Percentiles rank a stretch among this genome's conserved stretches.
Evolutionary conservation across 2,113 vertebrate genomes (phyloP).

Genomic region (Elanus axillaris): DNA sequence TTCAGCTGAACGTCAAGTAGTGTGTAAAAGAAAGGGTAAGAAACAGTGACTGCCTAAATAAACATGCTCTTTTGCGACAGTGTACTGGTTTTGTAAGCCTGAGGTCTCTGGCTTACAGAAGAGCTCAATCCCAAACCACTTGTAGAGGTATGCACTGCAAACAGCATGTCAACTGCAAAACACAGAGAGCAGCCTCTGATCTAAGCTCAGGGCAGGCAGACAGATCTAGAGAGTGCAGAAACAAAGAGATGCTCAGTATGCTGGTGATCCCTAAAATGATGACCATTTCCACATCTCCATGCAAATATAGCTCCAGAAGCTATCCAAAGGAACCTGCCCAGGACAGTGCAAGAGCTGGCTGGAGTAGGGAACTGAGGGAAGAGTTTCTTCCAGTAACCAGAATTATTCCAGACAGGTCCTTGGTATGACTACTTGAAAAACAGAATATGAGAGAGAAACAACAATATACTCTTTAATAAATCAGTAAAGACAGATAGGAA

Average conservation of each 20-base stretch:
- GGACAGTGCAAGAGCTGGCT: neutral
- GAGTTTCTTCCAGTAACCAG: neutral
- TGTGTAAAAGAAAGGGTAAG: neutral
- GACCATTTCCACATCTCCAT: neutral
- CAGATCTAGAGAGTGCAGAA: neutral
- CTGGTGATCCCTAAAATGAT: neutral
- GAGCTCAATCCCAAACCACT: neutral
- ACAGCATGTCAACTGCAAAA: neutral
- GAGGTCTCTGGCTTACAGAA: neutral
- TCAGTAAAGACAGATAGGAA: neutral
- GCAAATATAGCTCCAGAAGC: neutral
- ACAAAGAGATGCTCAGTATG: neutral
- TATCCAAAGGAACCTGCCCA: neutral
- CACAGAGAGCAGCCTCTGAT: neutral
- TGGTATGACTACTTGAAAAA: neutral
- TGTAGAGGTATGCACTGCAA: neutral
- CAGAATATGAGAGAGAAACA: neutral
- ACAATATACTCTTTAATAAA: neutral
- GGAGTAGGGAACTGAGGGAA: neutral
- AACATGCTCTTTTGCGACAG: neutral
- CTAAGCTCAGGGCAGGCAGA: fast-evolving
- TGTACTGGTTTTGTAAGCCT: neutral
- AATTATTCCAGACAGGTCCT: neutral
- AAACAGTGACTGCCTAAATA: neutral
- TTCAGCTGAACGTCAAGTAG: neutral